Conservation (phyloP, 2,888 invertebrate genomes). For the Nyleta sp. region DNA sequence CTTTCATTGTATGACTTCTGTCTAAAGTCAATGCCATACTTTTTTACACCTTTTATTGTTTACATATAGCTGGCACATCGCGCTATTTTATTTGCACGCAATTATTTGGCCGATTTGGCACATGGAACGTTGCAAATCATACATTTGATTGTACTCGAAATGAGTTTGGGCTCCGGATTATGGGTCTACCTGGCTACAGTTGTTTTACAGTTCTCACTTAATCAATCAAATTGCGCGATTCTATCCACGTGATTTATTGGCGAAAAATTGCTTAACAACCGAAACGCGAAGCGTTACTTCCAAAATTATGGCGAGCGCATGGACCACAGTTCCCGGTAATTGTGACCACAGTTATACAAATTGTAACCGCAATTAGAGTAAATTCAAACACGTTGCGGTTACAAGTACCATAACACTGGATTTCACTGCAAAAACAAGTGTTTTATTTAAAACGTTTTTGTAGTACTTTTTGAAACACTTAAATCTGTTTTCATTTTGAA, state of each 20-base stretch:
- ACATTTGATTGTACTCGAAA: background rate
- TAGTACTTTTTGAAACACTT: no score
- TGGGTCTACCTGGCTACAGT: no score
- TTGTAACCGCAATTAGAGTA: conserved; percentile 46
- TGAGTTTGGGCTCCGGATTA: no score
- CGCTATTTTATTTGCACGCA: no score
- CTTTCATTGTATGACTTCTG: background rate
- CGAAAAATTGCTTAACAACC: conserved; percentile 5
- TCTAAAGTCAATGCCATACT: conserved; percentile 3
- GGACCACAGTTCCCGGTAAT: conserved; percentile 28
- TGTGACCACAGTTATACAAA: conserved; percentile 43
- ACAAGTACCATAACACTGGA: conserved; percentile 30
- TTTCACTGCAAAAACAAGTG: no score
- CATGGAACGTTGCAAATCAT: no score
- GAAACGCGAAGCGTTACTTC: conserved; percentile 3
- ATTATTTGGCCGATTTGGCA: no score
- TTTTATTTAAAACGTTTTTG: no score
- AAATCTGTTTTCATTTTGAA: no score
- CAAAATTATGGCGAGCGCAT: conserved; percentile 14
- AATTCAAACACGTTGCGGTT: conserved; percentile 32
- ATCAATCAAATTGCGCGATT: background rate
- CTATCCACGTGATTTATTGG: background rate
- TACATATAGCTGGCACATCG: background rate
- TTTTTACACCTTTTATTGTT: background rate
- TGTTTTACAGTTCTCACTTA: no score